Conservation (phyloP, 1,140 invertebrate genomes). For the Pseudomyrmex concolor region DNA sequence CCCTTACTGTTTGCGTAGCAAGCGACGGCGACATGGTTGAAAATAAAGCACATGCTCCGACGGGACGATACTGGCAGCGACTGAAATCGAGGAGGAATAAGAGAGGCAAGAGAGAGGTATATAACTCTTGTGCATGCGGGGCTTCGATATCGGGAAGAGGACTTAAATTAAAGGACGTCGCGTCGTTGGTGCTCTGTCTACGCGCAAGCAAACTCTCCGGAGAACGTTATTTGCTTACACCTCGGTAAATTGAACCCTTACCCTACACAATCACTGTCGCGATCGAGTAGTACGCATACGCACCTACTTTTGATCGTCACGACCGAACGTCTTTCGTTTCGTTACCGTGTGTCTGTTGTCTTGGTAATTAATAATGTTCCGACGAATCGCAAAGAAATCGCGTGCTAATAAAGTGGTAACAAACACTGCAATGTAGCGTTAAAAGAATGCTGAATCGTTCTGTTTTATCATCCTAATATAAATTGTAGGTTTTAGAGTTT, state of each 20-base stretch:
- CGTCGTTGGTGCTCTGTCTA: constrained; percentile 75
- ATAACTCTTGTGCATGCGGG: constrained; percentile 31
- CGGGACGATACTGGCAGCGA: constrained; percentile 31
- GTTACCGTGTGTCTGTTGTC: background rate
- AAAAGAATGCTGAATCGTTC: too few species aligned
- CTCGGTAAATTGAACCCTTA: constrained; percentile 82
- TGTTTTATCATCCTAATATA: too few species aligned
- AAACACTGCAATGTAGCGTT: background rate
- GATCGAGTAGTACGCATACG: background rate
- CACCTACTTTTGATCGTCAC: background rate
- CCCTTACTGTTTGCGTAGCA: constrained; percentile 82
- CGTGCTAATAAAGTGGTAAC: background rate
- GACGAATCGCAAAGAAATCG: constrained; percentile 16
- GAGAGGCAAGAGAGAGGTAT: background rate
- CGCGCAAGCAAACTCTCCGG: constrained; percentile 81
- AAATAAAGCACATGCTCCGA: constrained; percentile 47
- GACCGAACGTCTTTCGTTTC: constrained; percentile 33
- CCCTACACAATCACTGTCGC: constrained; percentile 16
- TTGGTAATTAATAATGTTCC: background rate
- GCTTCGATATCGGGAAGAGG: constrained; percentile 76
- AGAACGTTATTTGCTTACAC: constrained; percentile 82
- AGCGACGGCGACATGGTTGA: constrained; percentile 62
- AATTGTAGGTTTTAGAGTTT: too few species aligned
- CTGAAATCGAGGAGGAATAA: constrained; percentile 13
- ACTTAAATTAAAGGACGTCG: constrained; percentile 83